Base-by-base conservation (phyloP, 2,888 invertebrate genomes). In the Zeuzera pyrina region DNA sequence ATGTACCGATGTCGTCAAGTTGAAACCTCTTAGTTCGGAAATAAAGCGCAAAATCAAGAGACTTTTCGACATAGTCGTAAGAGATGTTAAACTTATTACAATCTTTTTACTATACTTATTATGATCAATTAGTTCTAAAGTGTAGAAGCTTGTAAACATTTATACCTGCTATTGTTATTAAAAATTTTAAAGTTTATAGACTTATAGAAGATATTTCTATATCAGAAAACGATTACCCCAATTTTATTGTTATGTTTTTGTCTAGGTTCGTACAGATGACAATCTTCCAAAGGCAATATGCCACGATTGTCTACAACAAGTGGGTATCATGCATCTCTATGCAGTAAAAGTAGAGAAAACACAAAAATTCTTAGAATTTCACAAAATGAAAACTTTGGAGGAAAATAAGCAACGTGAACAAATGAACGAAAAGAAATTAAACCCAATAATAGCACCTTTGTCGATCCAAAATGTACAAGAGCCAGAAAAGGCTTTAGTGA, bases 231-330 rank as follows among this genome's bases (percentile, higher is more conserved):
- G n/a, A n/a, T n/a, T n/a, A n/a, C n/a, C n/a, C n/a, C n/a, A n/a
- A n/a, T n/a, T n/a, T n/a, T n/a, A n/a, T n/a, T n/a, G n/a, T n/a
- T n/a, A n/a, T n/a, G n/a, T n/a, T n/a, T 23, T 24, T 33, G 49
- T 41, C 3, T 55, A 83, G 83, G 61, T 83, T 30, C 69, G 71
- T 23, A 47, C 66, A 33, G 79, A 81, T 37, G 83, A 83, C 43
- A 60, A 44, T 30, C 67, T 83, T 12, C 83, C 83, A 13, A 83
- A 83, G 58, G 83, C 83, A 45, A 81, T 83, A 56, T 83, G 83
- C 48, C 83, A 83, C 50, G 81, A 81, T 29, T 83, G 83, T 38
- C 53, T 81, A 16, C 77, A 77, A 46, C 79, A 81, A 57, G 61
- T 83, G n/a, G 52, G 65, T 12, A 49, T 57, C 8, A 50, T 78